Percentiles rank a stretch among this genome's conserved stretches.
These are phyloP conservation scores for Ophiothrix spiculata DNA, from an alignment of 35 echinoderm and acorn worm species.

Conservation along the genomic window DNA sequence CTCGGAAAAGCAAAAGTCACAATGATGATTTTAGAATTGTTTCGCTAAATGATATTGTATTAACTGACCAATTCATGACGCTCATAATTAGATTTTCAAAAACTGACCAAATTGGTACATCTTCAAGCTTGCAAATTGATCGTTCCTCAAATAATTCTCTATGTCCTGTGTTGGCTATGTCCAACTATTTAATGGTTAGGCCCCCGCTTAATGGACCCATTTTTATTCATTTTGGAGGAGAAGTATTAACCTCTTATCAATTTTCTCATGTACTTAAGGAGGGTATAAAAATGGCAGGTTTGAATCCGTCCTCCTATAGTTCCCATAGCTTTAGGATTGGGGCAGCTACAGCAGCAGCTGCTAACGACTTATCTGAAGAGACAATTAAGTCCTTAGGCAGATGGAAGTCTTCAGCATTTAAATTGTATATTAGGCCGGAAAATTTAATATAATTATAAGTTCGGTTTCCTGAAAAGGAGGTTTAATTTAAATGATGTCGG, in stretches of 20 bases:
- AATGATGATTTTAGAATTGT: neutral
- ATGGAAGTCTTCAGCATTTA: neutral
- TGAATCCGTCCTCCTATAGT: neutral
- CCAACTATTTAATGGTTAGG: neutral
- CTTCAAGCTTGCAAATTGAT: neutral
- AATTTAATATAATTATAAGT: neutral
- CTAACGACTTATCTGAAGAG: neutral
- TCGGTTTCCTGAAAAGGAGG: neutral
- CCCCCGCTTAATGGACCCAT: neutral
- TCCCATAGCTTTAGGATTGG: neutral
- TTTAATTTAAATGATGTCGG: neutral
- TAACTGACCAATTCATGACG: neutral
- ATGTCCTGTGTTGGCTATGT: neutral
- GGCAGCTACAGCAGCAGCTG: neutral
- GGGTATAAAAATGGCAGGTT: neutral
- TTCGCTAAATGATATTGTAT: too few relatives aligned
- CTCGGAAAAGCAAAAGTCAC: neutral
- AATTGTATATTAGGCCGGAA: neutral
- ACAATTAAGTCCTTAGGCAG: neutral
- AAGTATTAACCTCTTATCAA: neutral
- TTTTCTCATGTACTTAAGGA: neutral
- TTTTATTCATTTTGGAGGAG: neutral
- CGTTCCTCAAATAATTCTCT: neutral
- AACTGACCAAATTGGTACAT: neutral
- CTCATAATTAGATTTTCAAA: neutral